Percentiles rank a stretch among this genome's conserved stretches.
Conservation (phyloP, 2,888 invertebrate species). For the Phaedon cochleariae region DNA sequence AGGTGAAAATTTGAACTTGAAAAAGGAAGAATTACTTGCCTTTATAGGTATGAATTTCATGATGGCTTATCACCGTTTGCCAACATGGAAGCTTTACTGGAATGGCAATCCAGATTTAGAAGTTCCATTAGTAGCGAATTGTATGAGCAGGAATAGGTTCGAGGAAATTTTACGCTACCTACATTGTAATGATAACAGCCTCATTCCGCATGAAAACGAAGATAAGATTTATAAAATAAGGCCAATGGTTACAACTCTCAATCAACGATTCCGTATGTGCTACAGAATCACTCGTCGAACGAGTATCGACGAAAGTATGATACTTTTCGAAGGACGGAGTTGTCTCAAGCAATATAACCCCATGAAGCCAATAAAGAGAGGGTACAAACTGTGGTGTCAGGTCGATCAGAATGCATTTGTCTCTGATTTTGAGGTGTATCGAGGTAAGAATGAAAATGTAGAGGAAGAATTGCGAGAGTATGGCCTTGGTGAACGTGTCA, state of each 20-base stretch:
- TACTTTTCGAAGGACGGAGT: constrained; percentile 15
- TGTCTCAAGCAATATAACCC: not conserved
- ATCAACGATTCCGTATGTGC: constrained; percentile 12
- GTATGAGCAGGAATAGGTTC: constrained; percentile 17
- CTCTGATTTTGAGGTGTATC: constrained; percentile 40
- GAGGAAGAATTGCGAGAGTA: not conserved
- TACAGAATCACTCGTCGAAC: constrained; percentile 11
- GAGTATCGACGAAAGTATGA: constrained; percentile 17
- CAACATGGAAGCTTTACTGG: constrained; percentile 1
- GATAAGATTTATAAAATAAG: constrained; percentile 21
- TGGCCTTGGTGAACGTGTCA: not conserved
- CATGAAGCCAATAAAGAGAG: constrained; percentile 11
- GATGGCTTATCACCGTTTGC: constrained; percentile 11
- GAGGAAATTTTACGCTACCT: constrained; percentile 16
- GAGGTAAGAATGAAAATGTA: constrained; percentile 37
- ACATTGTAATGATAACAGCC: constrained; percentile 17
- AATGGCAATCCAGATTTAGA: not conserved
- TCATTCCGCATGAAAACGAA: constrained; percentile 16
- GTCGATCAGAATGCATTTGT: constrained; percentile 37
- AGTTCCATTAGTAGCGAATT: constrained; percentile 5
- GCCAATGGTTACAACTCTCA: constrained; percentile 12
- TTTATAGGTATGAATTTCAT: constrained; percentile 7
- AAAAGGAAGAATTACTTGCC: constrained; percentile 7
- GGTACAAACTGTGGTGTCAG: constrained; percentile 11
- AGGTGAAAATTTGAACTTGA: not conserved